These are phyloP conservation scores for Phylloscopus collybita DNA, from an alignment of 2,797 vertebrate genomes.

Conservation along the genomic window DNA sequence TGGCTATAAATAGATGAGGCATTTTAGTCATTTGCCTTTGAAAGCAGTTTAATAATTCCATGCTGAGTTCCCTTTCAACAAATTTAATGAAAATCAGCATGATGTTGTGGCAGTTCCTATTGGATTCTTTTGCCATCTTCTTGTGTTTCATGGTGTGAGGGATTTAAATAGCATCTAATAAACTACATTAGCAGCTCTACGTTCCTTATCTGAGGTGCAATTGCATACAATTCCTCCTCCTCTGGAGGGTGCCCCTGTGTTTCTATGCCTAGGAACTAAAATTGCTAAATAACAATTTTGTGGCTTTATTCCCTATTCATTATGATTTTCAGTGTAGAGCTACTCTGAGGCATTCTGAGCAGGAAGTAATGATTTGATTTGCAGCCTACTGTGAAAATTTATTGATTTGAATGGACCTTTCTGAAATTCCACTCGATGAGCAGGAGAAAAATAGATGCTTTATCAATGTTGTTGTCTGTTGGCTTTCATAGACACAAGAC, in stretches of 20 bases:
- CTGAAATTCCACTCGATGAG: constrained; percentile 27
- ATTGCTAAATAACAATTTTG: constrained; percentile 46
- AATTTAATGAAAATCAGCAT: constrained; percentile 90
- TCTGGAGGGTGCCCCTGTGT: constrained; percentile 66
- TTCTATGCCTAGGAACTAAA: constrained; percentile 37
- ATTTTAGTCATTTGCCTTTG: constrained; percentile 75
- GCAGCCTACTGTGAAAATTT: constrained; percentile 58
- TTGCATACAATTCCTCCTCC: constrained; percentile 42
- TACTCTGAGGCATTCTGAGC: constrained; percentile 49
- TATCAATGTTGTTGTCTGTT: constrained; percentile 28
- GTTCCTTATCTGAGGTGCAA: constrained; percentile 52
- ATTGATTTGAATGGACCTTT: constrained; percentile 60
- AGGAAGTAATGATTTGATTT: constrained; percentile 69
- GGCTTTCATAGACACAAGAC: not conserved
- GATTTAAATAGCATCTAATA: constrained; percentile 87
- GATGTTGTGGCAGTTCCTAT: constrained; percentile 81
- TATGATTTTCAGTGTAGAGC: constrained; percentile 22
- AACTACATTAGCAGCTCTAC: constrained; percentile 62
- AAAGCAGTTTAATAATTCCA: constrained; percentile 82
- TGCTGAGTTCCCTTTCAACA: constrained; percentile 83
- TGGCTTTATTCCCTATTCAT: constrained; percentile 53
- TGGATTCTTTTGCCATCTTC: constrained; percentile 76
- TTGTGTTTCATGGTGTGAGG: constrained; percentile 76
- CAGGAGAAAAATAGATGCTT: constrained; percentile 17
- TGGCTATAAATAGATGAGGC: constrained; percentile 74